Conservation (phyloP, 1,140 invertebrate species). For the Saccostrea cuccullata region DNA sequence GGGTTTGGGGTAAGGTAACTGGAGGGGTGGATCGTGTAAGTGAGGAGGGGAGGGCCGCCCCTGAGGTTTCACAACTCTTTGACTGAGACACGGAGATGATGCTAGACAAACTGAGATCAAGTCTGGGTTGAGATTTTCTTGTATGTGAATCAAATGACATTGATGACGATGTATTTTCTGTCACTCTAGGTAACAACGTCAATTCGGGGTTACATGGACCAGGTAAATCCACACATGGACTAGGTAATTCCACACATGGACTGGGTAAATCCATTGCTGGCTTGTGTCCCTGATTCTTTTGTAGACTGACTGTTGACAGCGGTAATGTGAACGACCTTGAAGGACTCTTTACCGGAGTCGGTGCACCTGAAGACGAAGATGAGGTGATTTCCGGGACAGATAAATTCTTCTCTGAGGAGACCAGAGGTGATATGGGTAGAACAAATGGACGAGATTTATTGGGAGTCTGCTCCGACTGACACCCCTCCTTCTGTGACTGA, state of each 20-base stretch:
- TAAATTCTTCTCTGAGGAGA: slow-evolving; percentile 5
- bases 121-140: slow-evolving; percentile 3
- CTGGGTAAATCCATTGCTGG: background rate
- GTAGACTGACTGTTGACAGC: slow-evolving; percentile 29
- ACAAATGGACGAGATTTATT: slow-evolving; percentile 16
- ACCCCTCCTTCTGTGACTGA: background rate
- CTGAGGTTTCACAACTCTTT: slow-evolving; percentile 13
- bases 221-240: background rate
- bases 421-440: slow-evolving; percentile 29
- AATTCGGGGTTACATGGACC: background rate
- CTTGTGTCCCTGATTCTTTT: slow-evolving; percentile 13
- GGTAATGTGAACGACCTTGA: slow-evolving; percentile 17
- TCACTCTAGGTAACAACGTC: background rate
- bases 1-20: background rate
- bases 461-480: background rate
- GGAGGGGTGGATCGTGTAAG: background rate
- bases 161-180: background rate
- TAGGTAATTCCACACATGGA: background rate
- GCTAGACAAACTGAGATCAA: slow-evolving; percentile 6
- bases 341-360: slow-evolving; percentile 26
- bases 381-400: background rate
- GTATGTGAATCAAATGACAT: background rate
- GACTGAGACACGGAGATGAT: slow-evolving; percentile 13
- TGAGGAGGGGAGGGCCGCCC: background rate
- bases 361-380: background rate